Percentiles rank a stretch among this genome's conserved stretches.
Evolutionary conservation across 2,888 invertebrate species (phyloP).

Genomic region (Psylliodes chrysocephalus): DNA sequence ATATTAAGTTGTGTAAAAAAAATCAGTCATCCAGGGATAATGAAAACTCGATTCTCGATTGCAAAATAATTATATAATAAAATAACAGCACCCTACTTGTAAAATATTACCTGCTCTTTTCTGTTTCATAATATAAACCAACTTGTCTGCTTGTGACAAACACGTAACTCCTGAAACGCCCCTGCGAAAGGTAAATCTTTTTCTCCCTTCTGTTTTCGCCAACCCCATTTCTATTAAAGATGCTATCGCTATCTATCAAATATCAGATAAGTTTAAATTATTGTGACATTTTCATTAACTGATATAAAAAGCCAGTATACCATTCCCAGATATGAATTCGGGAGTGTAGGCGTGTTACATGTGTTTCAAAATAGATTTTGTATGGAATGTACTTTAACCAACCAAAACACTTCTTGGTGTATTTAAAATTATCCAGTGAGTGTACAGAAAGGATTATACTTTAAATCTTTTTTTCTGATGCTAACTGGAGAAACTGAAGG

Average conservation of each 20-base stretch:
- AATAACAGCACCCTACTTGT: too few relatives aligned
- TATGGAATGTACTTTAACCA: not conserved
- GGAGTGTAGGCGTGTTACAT: not conserved
- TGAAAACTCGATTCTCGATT: too few relatives aligned
- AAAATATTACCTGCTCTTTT: too few relatives aligned
- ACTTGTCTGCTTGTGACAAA: not conserved
- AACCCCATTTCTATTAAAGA: constrained; percentile 27
- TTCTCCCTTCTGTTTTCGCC: constrained; percentile 16
- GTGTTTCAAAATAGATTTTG: not conserved
- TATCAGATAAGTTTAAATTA: constrained; percentile 26
- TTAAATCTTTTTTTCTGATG: too few relatives aligned
- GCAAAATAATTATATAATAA: too few relatives aligned
- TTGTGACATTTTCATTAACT: constrained; percentile 33
- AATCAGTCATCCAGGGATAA: too few relatives aligned
- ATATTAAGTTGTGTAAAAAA: too few relatives aligned
- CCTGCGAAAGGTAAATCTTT: constrained; percentile 11
- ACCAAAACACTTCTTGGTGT: too few relatives aligned
- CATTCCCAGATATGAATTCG: constrained; percentile 13
- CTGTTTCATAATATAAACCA: too few relatives aligned
- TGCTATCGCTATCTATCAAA: constrained; percentile 26
- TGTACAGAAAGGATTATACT: too few relatives aligned
- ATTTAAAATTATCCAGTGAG: too few relatives aligned
- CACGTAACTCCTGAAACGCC: not conserved
- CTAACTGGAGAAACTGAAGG: too few relatives aligned
- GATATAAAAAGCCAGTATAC: constrained; percentile 28